Percentiles rank a stretch among this genome's conserved stretches.
Conservation (phyloP, 2,113 vertebrate genomes). For the Panthera tigris region DNA sequence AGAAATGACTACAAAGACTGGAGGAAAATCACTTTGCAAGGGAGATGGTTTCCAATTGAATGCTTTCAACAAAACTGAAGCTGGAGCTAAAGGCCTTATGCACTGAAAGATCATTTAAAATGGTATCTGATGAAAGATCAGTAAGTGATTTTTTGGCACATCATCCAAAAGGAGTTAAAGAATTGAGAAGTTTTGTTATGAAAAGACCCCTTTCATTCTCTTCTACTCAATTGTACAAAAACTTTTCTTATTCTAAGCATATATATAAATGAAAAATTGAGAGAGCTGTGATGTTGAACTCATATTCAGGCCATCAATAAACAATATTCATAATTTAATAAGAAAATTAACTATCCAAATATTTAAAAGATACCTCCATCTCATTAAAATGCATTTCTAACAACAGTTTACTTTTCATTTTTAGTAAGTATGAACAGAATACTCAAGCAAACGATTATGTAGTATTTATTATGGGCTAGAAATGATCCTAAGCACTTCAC, state of each 20-base stretch:
- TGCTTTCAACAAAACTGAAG: neutral
- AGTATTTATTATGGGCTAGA: neutral
- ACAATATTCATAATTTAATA: neutral
- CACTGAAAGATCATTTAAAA: neutral
- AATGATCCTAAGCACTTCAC: neutral
- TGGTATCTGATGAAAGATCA: neutral
- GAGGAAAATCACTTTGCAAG: slow-evolving; percentile 6
- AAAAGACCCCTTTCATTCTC: neutral
- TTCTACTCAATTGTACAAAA: neutral
- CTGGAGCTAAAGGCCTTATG: neutral
- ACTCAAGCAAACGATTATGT: neutral
- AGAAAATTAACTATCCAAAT: neutral
- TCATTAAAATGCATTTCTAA: neutral
- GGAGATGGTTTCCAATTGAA: neutral
- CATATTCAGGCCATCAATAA: neutral
- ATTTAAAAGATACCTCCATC: neutral
- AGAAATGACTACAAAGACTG: neutral
- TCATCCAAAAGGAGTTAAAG: slow-evolving; percentile 23
- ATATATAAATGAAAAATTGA: neutral
- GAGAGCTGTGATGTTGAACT: neutral
- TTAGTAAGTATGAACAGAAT: slow-evolving; percentile 1
- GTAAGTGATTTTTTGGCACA: neutral
- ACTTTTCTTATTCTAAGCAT: neutral
- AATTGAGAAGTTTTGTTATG: neutral
- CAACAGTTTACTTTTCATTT: neutral